A percentile compares a stretch with the other conserved stretches of the same genome.
Conservation (phyloP, 2,113 vertebrate genomes). For the Cinclus cinclus region DNA sequence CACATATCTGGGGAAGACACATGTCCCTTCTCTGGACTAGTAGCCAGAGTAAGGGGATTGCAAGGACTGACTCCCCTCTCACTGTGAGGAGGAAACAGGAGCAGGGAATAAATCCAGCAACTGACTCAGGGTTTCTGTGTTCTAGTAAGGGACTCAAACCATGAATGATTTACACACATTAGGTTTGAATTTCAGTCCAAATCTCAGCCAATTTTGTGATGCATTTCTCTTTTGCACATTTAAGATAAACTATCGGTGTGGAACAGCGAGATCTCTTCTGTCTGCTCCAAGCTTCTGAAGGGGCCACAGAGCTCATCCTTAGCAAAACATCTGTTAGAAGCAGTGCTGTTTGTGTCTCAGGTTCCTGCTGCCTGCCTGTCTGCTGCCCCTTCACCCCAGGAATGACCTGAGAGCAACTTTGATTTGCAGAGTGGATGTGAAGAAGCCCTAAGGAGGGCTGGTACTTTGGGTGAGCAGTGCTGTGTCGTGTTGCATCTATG, state of each 20-base stretch:
- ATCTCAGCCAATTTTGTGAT: not conserved
- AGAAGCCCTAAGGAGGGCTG: not conserved
- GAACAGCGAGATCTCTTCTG: not conserved
- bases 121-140: not conserved
- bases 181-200: not conserved
- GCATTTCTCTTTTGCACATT: not conserved
- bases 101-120: not conserved
- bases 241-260: not conserved
- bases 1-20: not conserved
- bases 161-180: not conserved
- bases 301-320: not conserved
- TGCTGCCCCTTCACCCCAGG: not conserved
- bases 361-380: constrained; percentile 32
- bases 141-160: not conserved
- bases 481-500: not conserved
- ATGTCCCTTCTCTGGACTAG: not conserved
- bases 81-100: not conserved
- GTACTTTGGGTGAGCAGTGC: not conserved
- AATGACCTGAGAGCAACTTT: not conserved
- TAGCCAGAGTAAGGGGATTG: not conserved
- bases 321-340: not conserved
- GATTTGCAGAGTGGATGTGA: not conserved
- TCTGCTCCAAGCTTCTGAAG: not conserved
- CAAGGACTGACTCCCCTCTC: not conserved
- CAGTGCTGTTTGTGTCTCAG: not conserved